Evolutionary conservation across 2,888 invertebrate species (phyloP).

Genomic region (Cerceris rybyensis): DNA sequence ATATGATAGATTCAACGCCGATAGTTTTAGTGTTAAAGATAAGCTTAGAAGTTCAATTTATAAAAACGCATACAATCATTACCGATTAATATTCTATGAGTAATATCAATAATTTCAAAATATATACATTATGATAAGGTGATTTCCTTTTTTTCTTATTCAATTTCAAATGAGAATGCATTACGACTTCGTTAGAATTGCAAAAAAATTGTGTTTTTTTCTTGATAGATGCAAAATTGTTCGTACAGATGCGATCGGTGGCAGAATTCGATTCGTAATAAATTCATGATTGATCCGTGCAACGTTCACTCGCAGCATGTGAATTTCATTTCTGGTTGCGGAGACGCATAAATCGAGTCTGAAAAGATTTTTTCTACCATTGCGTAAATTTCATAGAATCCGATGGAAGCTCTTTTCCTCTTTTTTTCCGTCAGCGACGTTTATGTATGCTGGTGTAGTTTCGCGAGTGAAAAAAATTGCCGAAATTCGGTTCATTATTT

Average conservation of each 20-base stretch:
- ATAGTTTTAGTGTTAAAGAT: no score
- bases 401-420: conserved; percentile 2
- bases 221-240: neutral
- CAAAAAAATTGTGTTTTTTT: conserved; percentile 7
- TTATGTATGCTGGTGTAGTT: neutral
- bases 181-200: conserved; percentile 4
- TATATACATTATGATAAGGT: no score
- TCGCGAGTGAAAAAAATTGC: no score
- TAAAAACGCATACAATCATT: no score
- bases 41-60: no score
- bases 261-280: conserved; percentile 39
- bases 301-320: conserved; percentile 17
- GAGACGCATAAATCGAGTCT: conserved; percentile 29
- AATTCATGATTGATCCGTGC: conserved; percentile 44
- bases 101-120: no score
- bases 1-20: no score
- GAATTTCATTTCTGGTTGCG: conserved; percentile 30
- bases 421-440: conserved; percentile 8
- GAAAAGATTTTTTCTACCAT: conserved; percentile 11
- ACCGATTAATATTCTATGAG: no score
- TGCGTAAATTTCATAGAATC: neutral
- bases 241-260: conserved; percentile 3
- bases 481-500: no score
- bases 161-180: neutral
- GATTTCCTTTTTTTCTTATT: neutral